Base-by-base conservation (phyloP, 2,888 invertebrate genomes). In the Oxytorus armatus region DNA sequence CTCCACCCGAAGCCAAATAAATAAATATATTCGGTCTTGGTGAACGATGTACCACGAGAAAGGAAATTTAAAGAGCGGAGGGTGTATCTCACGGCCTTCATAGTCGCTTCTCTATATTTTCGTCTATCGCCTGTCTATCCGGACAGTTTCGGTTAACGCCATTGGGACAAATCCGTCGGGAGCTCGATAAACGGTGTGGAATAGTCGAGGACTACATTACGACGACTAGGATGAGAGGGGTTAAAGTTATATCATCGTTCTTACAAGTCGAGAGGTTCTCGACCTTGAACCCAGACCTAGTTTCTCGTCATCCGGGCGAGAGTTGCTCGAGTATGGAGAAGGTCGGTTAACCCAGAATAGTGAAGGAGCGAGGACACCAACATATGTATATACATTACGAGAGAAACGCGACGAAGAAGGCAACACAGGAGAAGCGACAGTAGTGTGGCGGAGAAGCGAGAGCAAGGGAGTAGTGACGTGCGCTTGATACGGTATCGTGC, bases 211-310 rank as follows among this genome's bases (percentile, higher is more conserved):
- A 25, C 16, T 8, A 59, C 23, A 8, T 23, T 59, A 39, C 14
- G 18, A 55, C 18, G 5, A 29, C 33, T 8, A 10, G 11, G 4
- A 51, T 18, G 49, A 14, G 16, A 18, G 23, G 42, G 39, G 51
- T 51, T 42, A n/a, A 61, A 39, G 25, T 7, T 44, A 55, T 55
- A 29, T 8, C 1, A 1, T 29, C 70, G 29, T 57, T 66, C 47
- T 36, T 44, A 14, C 23, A 33, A 53, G 53, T 55, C 66, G 66
- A 73, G 57, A 57, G 80, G 66, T 73, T 72, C 66, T 77, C 63
- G 80, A 77, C 76, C 80, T 80, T 80, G 80, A 77, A 73, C 80
- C 74, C 44, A 68, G 80, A 72, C 80, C 76, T 55, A 76, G 66
- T 80, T 80, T 72, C 70, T 33, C 57, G 42, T 51, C 39, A 51